Evolutionary conservation across 2,113 vertebrate genomes (phyloP).

Genomic region (Daubentonia madagascariensis): DNA sequence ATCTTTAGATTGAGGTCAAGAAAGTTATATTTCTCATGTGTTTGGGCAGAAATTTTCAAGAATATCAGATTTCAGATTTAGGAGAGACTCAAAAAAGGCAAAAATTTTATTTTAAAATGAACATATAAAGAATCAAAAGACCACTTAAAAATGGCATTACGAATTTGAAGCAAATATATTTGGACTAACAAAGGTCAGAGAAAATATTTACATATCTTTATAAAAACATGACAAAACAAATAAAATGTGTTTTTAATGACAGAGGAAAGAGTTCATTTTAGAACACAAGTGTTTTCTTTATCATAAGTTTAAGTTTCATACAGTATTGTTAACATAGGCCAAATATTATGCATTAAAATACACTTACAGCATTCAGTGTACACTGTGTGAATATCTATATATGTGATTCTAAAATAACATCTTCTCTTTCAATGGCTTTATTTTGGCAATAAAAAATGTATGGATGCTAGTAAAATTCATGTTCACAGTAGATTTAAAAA

Average conservation of each 20-base stretch:
- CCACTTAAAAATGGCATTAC: not conserved
- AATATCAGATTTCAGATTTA: not conserved
- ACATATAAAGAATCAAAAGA: not conserved
- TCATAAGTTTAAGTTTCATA: conserved; percentile 11
- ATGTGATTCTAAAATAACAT: conserved; percentile 43
- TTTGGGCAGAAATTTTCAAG: not conserved
- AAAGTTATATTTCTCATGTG: not conserved
- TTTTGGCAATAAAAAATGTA: conserved; percentile 49
- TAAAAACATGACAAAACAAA: not conserved
- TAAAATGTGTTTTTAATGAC: not conserved
- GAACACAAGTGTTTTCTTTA: not conserved
- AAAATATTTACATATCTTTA: not conserved
- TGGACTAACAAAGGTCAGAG: not conserved
- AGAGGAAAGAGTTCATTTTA: not conserved
- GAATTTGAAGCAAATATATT: not conserved
- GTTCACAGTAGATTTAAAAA: not conserved
- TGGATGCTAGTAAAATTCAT: conserved; percentile 4
- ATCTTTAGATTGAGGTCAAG: not conserved
- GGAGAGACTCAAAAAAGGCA: not conserved
- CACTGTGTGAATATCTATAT: not conserved
- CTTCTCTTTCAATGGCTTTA: conserved; percentile 44
- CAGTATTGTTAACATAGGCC: not conserved
- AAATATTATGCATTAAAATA: not conserved
- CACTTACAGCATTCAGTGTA: not conserved
- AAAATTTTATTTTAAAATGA: not conserved